Conservation (phyloP, 2,888 invertebrate species). For the Rhynchonema sp. region DNA sequence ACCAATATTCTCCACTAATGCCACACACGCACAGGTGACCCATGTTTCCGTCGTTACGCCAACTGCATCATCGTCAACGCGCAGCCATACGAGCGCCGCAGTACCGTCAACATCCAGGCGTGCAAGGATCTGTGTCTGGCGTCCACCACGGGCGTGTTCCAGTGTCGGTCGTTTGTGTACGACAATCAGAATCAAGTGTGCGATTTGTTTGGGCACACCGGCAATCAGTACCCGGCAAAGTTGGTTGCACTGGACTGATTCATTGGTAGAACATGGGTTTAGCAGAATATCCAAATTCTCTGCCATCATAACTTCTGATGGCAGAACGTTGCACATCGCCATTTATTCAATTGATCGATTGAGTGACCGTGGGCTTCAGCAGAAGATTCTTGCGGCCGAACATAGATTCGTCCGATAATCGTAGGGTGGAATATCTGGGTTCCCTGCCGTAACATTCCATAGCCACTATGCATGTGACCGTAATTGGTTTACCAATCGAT, state of each 20-base stretch:
- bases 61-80: conserved; percentile 25
- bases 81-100: conserved; percentile 26
- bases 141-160: conserved; percentile 17
- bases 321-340: no score
- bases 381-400: no score
- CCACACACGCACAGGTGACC: conserved; percentile 13
- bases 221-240: conserved; percentile 18
- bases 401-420: no score
- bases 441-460: no score
- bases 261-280: no score
- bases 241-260: no score
- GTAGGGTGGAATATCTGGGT: no score
- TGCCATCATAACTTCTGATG: no score
- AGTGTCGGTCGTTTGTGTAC: conserved; percentile 25
- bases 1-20: no score
- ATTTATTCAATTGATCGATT: no score
- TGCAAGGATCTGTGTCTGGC: conserved; percentile 23
- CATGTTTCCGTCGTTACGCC: conserved; percentile 24
- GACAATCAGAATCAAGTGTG: conserved; percentile 26
- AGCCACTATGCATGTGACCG: not conserved
- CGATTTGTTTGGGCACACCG: conserved; percentile 26
- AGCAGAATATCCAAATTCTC: no score
- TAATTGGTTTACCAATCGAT: not conserved
- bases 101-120: conserved; percentile 8
- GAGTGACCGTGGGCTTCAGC: no score